These are phyloP conservation scores for Rhinolophus ferrumequinum DNA, from an alignment of 2,113 vertebrate species.

Conservation along the genomic window DNA sequence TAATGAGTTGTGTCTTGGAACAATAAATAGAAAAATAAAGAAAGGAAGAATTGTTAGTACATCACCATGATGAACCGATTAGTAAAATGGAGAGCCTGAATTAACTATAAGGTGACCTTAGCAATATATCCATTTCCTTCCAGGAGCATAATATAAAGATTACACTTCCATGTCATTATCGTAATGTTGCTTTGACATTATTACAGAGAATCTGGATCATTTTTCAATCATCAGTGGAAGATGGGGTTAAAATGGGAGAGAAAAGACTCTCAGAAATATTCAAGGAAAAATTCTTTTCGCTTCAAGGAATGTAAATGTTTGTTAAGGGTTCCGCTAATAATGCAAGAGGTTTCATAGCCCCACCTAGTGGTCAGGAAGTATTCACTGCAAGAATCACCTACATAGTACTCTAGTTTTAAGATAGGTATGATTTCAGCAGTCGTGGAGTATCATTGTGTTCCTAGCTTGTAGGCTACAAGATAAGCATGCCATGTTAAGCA, in stretches of 20 bases:
- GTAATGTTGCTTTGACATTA: constrained; percentile 19
- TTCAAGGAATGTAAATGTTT: constrained; percentile 57
- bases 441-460: not conserved
- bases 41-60: not conserved
- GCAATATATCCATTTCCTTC: constrained; percentile 18
- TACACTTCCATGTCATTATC: not conserved
- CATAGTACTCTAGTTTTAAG: not conserved
- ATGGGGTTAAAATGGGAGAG: constrained; percentile 2
- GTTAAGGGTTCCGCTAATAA: constrained; percentile 37
- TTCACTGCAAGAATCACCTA: not conserved
- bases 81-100: constrained; percentile 46
- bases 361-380: constrained; percentile 84
- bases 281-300: not conserved
- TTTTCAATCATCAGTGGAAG: constrained; percentile 1
- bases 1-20: constrained; percentile 65
- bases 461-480: not conserved
- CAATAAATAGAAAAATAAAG: constrained; percentile 57
- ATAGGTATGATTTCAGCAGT: not conserved
- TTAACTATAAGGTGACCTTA: constrained; percentile 61
- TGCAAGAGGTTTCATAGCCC: constrained; percentile 79
- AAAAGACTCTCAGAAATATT: not conserved
- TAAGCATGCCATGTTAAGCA: not conserved
- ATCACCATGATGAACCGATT: constrained; percentile 1
- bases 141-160: not conserved
- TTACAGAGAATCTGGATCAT: not conserved